Evolutionary conservation across 2,113 vertebrate species (phyloP).

Genomic region (Deroptyus accipitrinus): DNA sequence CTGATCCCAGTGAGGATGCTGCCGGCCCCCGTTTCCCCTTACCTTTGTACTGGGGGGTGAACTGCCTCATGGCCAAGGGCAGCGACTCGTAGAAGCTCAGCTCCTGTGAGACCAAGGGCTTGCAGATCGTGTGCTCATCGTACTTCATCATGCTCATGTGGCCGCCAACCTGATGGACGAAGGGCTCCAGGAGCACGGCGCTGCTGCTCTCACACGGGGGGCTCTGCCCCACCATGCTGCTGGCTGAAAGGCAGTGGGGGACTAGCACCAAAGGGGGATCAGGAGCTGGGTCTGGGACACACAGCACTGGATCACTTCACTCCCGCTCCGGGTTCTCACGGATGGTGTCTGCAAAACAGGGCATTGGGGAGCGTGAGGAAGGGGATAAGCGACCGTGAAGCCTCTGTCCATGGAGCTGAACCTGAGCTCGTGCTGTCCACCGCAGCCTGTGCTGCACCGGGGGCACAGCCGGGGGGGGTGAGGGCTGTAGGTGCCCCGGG

Average conservation of each 20-base stretch:
- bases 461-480: rapidly evolving
- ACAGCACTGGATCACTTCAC: rapidly evolving
- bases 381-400: background rate
- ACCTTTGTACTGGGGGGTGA: conserved; percentile 82
- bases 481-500: background rate
- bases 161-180: conserved; percentile 79
- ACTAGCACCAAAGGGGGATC: background rate
- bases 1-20: background rate
- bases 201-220: background rate
- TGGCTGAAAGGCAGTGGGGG: rapidly evolving
- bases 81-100: conserved; percentile 77
- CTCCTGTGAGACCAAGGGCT: conserved; percentile 75
- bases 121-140: conserved; percentile 75
- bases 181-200: conserved; percentile 72
- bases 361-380: background rate
- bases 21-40: background rate
- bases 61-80: conserved; percentile 74
- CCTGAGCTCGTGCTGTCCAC: background rate
- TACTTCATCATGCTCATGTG: conserved; percentile 78
- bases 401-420: background rate
- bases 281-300: rapidly evolving
- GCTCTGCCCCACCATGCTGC: conserved; percentile 73
- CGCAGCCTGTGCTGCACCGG: background rate
- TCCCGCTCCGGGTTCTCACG: rapidly evolving
- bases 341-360: background rate